Conservation (phyloP, 2,113 vertebrate genomes). For the Poecile atricapillus region DNA sequence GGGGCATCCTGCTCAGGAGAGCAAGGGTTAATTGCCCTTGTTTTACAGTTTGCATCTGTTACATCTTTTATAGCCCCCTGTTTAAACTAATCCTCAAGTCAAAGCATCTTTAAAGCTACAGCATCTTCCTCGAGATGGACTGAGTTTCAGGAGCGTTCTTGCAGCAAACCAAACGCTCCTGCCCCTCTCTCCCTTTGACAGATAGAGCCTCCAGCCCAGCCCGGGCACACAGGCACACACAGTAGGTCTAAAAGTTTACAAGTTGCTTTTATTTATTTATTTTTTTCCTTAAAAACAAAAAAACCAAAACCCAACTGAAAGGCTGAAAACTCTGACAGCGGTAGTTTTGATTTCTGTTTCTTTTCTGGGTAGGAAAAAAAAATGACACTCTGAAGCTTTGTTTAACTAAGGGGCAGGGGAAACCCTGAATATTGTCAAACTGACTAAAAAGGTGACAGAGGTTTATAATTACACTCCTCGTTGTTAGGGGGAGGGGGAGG, state of each 20-base stretch:
- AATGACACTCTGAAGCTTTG: conserved; percentile 50
- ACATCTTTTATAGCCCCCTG: conserved; percentile 83
- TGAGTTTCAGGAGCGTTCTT: conserved; percentile 65
- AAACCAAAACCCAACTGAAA: neutral
- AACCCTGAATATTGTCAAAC: conserved; percentile 74
- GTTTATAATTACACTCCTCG: conserved; percentile 71
- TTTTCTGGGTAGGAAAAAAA: conserved; percentile 49
- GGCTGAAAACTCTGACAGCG: conserved; percentile 62
- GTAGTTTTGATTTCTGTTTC: conserved; percentile 77
- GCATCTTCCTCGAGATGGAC: conserved; percentile 66
- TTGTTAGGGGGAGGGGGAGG: conserved; percentile 57
- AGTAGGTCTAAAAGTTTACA: conserved; percentile 71
- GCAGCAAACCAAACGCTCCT: conserved; percentile 56
- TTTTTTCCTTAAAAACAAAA: neutral
- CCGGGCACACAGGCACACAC: neutral
- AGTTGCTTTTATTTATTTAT: neutral
- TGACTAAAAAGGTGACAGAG: conserved; percentile 66
- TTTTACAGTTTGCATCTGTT: conserved; percentile 87
- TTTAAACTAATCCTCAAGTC: conserved; percentile 80
- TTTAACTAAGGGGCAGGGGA: conserved; percentile 54
- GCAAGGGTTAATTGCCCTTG: conserved; percentile 81
- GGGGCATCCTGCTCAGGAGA: conserved; percentile 62
- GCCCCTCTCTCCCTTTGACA: conserved; percentile 75
- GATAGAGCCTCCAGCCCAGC: conserved; percentile 69
- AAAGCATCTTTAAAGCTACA: conserved; percentile 67